Evolutionary conservation across 2,888 invertebrate species (phyloP), one percentile per base, ranked within the genome.

Genomic region (Cremastinae sp.): DNA sequence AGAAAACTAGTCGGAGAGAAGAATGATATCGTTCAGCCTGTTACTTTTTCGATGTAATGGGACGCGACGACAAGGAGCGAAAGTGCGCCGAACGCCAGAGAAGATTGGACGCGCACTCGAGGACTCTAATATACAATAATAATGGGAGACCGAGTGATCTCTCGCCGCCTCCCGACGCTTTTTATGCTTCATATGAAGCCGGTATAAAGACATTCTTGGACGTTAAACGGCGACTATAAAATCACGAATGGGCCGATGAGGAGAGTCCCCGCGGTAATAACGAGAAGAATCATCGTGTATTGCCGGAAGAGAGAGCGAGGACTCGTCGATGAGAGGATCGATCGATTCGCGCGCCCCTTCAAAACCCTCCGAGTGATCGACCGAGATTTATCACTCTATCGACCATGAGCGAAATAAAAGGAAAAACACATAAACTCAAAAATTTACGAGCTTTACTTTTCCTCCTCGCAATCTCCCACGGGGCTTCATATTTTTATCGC

Each of bases 121-220:
- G 22, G 69, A 68, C 54, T 65, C 69, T 68, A 73, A 78, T 78
- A 53, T 58, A 53, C 66, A 45, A 68, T 72, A 45, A 74, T 77
- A 34, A 45, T 62, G 58, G 45, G 14, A n/a, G 54, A 3, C 28
- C 49, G 53, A 62, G 49, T 56, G 68, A 78, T 68, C 75, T 76
- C 62, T 47, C 28, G 47, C 64, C 41, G 61, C 64, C 36, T 58
- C 14, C 20, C n/a, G 12, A 49, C 14, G 16, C 18, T 36, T 59
- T 51, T 64, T 49, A 12, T 10, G 5, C 2, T 5, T 16, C 43
- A 43, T 53, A 28, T 47, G 16, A 28, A 14, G 20, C n/a, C n/a
- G 22, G 2, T 9, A 45, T 43, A 28, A 43, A 59, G 14, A 9
- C 14, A n/a, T 3, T 10, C 28, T 8, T 54, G 14, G 12, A 34